These are phyloP conservation scores for Drosophila kepulauana DNA, from an alignment of 1,140 invertebrate genomes.

Conservation along the genomic window DNA sequence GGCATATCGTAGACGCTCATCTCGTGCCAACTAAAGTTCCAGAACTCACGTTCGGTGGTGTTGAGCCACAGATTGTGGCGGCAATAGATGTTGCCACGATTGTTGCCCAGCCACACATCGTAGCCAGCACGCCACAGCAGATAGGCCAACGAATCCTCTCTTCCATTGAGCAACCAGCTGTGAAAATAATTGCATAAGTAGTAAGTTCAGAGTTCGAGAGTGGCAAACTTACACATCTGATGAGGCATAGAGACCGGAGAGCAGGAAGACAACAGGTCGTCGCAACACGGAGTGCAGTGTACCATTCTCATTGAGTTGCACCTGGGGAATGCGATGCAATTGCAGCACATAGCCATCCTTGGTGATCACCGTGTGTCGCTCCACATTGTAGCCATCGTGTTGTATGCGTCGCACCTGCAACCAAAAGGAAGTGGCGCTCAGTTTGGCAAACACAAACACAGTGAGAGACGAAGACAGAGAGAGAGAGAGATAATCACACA, in stretches of 20 bases:
- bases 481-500: constrained; percentile 35
- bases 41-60: constrained; percentile 85
- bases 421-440: constrained; percentile 20
- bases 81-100: constrained; percentile 89
- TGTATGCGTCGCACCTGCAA: constrained; percentile 80
- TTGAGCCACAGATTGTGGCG: constrained; percentile 86
- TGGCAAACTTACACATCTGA: constrained; percentile 71
- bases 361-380: constrained; percentile 86
- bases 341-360: constrained; percentile 87
- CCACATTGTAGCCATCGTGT: constrained; percentile 87
- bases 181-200: neutral
- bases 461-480: constrained; percentile 10
- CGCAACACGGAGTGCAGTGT: constrained; percentile 87
- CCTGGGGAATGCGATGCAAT: constrained; percentile 86
- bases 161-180: constrained; percentile 78
- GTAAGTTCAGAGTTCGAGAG: neutral
- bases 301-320: constrained; percentile 57
- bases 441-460: constrained; percentile 40
- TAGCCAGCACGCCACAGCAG: constrained; percentile 89
- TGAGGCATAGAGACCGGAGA: constrained; percentile 91
- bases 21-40: constrained; percentile 89
- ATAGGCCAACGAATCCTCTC: constrained; percentile 85
- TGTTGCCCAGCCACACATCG: constrained; percentile 92
- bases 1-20: constrained; percentile 90
- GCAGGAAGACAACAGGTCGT: constrained; percentile 87